Conservation (phyloP, 2,888 invertebrate species). For the Tiliacea aurago region DNA sequence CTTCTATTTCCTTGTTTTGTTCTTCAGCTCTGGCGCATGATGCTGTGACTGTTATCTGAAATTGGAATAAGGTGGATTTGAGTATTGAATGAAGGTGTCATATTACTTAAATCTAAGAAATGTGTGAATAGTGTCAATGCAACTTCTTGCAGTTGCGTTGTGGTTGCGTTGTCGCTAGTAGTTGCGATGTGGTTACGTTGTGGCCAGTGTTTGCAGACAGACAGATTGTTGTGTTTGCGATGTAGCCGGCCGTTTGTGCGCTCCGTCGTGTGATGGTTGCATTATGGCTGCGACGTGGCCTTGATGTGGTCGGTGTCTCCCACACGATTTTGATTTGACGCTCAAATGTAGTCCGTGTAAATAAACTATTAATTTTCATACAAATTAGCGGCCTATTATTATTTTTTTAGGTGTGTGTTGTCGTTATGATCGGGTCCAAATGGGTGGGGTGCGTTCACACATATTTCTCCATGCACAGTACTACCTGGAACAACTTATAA, state of each 20-base stretch:
- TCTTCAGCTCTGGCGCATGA: conserved; percentile 70
- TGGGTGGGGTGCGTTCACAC: neutral
- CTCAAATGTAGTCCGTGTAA: neutral
- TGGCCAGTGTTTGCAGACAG: neutral
- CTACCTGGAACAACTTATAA: neutral
- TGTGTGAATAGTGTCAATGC: neutral
- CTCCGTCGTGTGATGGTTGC: neutral
- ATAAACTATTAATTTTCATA: neutral
- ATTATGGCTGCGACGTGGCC: neutral
- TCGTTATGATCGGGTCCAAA: neutral
- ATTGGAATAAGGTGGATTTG: conserved; percentile 26
- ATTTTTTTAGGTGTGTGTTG: too few relatives aligned
- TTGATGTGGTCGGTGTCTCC: neutral
- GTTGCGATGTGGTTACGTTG: neutral
- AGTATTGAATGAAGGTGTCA: conserved; percentile 4
- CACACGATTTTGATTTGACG: neutral
- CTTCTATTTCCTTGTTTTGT: conserved; percentile 64
- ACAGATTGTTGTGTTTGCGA: neutral
- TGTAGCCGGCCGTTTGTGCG: too few relatives aligned
- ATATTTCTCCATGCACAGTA: too few relatives aligned
- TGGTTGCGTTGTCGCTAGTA: neutral
- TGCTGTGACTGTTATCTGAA: conserved; percentile 82
- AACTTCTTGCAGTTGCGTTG: neutral
- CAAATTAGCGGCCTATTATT: neutral
- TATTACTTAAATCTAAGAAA: neutral